Evolutionary conservation across 2,113 vertebrate genomes (phyloP), one percentile per base, ranked within the genome.

Genomic region (Pangasianodon hypophthalmus): DNA sequence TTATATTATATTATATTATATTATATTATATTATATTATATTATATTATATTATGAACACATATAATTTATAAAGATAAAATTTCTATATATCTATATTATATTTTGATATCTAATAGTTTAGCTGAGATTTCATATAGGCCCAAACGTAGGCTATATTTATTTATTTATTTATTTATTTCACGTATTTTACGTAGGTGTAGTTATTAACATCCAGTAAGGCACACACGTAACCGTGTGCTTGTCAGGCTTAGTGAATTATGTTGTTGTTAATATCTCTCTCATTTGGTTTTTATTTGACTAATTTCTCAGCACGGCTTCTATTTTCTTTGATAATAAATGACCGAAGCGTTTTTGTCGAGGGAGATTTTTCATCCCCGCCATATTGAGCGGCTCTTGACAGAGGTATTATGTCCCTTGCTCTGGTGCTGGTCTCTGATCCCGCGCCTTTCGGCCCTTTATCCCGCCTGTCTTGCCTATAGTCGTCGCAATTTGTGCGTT

Each of bases 261-360:
- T 94, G 91, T 91, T 91, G 90, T 79, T 92, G 90, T 93, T 95
- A 88, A 87, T 91, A 91, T 93, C 94, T 88, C 93, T 95, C 92
- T 94, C 93, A 87, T 93, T 94, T 91, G 71, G 90, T 92, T 94
- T 95, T 95, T 96, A 96, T 96, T 97, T 95, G 95, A 94, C 95
- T 95, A 92, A 91, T 91, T 95, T 95, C 95, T 95, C 95, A 94
- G 92, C 94, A 92, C 94, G 90, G 94, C 93, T 94, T 95, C 94
- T 95, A 94, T 95, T 93, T 94, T 95, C 94, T 95, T 92, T 95
- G 92, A 93, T 92, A 95, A 94, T 93, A 95, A 95, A 93, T 94
- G 94, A 95, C 95, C 94, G 93, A 95, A 95, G 95, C 94, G 95
- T 96, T 95, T 84, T 91, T 90, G 94, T 91, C 93, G 93, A 94